These are phyloP conservation scores for Cervus canadensis DNA, from an alignment of 2,113 vertebrate genomes.

Conservation along the genomic window DNA sequence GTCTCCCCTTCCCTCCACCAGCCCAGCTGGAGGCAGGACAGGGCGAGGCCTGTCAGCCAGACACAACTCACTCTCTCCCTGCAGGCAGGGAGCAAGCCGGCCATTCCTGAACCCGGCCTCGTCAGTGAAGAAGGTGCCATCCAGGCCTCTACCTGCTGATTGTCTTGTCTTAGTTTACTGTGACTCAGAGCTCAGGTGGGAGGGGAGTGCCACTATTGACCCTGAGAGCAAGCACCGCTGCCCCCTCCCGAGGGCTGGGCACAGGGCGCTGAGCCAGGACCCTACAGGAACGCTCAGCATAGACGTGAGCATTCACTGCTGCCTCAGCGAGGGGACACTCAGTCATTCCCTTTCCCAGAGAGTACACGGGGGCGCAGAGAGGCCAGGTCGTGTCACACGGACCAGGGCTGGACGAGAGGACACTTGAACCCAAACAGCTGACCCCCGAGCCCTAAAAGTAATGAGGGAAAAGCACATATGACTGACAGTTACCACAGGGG, in stretches of 20 bases:
- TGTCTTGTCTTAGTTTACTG: background rate
- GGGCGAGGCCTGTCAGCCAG: rapidly evolving
- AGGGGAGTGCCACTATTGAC: background rate
- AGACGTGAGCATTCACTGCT: rapidly evolving
- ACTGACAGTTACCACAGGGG: background rate
- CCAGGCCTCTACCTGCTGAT: background rate
- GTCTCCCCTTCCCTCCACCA: background rate
- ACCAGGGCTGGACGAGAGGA: background rate
- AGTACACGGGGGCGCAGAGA: background rate
- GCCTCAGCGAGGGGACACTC: background rate
- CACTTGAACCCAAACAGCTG: background rate
- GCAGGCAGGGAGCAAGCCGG: background rate
- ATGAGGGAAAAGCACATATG: background rate
- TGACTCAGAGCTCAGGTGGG: background rate
- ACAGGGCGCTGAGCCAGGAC: background rate
- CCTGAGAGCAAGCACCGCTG: background rate
- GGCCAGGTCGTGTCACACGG: rapidly evolving
- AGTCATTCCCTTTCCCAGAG: rapidly evolving
- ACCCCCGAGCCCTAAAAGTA: background rate
- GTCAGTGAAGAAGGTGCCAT: background rate
- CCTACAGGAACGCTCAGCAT: rapidly evolving
- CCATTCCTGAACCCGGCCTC: background rate
- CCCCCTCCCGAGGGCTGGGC: background rate
- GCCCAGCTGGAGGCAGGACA: rapidly evolving
- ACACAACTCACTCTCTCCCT: background rate